Percentiles rank a stretch among this genome's conserved stretches.
Evolutionary conservation across 2,113 vertebrate genomes (phyloP).

Genomic region (Lepisosteus osseus): DNA sequence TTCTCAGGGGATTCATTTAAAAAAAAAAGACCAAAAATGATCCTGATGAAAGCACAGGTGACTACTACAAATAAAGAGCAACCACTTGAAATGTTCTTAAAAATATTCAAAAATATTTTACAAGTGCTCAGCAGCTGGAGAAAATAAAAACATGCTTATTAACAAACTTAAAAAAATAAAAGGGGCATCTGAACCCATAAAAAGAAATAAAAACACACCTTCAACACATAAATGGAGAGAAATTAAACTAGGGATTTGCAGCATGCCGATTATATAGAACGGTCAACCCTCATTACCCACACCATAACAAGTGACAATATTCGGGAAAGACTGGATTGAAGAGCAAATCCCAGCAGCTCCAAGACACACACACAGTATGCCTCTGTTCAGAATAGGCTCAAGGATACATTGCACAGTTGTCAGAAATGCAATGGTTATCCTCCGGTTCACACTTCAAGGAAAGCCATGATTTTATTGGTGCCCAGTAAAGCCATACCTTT

Average conservation of each 20-base stretch:
- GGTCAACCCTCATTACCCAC: constrained; percentile 1
- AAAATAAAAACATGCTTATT: not conserved
- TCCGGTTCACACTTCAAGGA: too few species aligned
- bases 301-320: constrained; percentile 46
- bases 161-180: not conserved
- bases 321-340: constrained; percentile 44
- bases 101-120: constrained; percentile 23
- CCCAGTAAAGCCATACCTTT: too few species aligned
- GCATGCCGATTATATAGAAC: not conserved
- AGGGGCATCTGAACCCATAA: not conserved
- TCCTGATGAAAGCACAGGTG: constrained; percentile 6
- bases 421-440: too few species aligned
- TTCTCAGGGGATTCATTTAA: constrained; percentile 41
- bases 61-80: constrained; percentile 28
- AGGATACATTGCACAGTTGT: constrained; percentile 27
- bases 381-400: constrained; percentile 30
- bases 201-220: not conserved
- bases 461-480: too few species aligned
- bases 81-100: constrained; percentile 20
- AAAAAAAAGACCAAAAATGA: constrained; percentile 13
- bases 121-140: not conserved
- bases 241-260: not conserved
- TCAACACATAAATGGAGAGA: not conserved
- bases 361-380: constrained; percentile 24
- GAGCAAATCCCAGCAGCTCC: constrained; percentile 44